Evolutionary conservation across 92 coral and sea anemone genomes (phyloP).

Genomic region (Metridium senile): DNA sequence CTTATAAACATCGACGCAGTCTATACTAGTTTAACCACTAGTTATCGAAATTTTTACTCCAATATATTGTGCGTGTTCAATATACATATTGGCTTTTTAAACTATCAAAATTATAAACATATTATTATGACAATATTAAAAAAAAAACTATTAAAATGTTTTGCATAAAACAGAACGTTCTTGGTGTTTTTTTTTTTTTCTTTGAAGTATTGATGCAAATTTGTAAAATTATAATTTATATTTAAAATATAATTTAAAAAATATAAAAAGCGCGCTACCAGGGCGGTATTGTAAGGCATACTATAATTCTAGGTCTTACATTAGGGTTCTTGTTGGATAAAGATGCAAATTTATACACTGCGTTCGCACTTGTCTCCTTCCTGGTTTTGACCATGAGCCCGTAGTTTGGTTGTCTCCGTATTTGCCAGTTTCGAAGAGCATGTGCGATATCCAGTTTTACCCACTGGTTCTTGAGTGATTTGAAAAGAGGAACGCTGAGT

Average conservation of each 20-base stretch:
- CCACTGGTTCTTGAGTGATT: slow-evolving; percentile 64
- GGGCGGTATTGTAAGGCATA: slow-evolving; percentile 72
- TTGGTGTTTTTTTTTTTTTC: too few relatives aligned
- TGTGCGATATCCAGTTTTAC: slow-evolving; percentile 67
- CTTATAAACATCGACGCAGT: neutral
- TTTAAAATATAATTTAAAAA: too few relatives aligned
- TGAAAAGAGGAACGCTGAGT: slow-evolving; percentile 58
- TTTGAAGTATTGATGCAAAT: too few relatives aligned
- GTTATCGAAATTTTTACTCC: too few relatives aligned
- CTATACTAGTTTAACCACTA: neutral
- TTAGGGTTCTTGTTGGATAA: slow-evolving; percentile 50
- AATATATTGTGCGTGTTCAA: too few relatives aligned
- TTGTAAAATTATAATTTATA: too few relatives aligned
- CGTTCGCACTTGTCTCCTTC: slow-evolving; percentile 78
- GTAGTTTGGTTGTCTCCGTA: slow-evolving; percentile 75
- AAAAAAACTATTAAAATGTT: too few relatives aligned
- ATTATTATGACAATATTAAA: too few relatives aligned
- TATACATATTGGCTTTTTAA: too few relatives aligned
- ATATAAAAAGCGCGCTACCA: slow-evolving; percentile 75
- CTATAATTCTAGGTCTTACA: slow-evolving; percentile 72
- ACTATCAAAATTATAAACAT: too few relatives aligned
- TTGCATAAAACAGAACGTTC: too few relatives aligned
- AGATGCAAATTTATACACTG: slow-evolving; percentile 79
- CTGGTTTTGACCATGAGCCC: slow-evolving; percentile 88
- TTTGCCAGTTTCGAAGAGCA: slow-evolving; percentile 86